phyloP scores from a whole-genome alignment of 2,888 invertebrate species.

The Polia nebulosa region DNA sequence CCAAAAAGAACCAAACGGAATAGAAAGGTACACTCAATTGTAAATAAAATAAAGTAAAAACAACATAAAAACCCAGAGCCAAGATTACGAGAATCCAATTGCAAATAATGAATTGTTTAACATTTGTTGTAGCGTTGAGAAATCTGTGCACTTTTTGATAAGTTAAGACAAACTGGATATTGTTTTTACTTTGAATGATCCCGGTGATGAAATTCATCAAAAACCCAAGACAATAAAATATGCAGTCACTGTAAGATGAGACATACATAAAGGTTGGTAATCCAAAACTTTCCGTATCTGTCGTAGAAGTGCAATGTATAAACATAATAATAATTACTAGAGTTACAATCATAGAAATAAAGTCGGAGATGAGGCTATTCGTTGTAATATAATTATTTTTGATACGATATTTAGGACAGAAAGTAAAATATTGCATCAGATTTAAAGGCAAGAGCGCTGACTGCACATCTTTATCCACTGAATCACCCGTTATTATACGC shows the following conservation, averaged over 20 bases:
- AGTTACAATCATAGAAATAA: no score
- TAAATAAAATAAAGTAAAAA: neutral
- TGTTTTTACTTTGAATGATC: constrained; percentile 3
- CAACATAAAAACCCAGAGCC: neutral
- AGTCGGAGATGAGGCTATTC: neutral
- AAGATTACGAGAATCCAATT: constrained; percentile 36
- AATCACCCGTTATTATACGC: neutral
- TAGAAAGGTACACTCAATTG: neutral
- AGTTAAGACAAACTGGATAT: constrained; percentile 9
- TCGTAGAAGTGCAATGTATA: neutral
- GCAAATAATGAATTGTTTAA: constrained; percentile 3
- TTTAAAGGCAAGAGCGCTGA: constrained; percentile 11
- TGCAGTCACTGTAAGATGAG: no score
- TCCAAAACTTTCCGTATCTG: accelerated
- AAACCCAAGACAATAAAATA: constrained; percentile 9
- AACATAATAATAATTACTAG: no score
- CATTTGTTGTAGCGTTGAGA: constrained; percentile 3
- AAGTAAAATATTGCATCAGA: no score
- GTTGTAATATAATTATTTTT: constrained; percentile 7
- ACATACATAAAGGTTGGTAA: neutral
- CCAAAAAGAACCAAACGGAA: neutral
- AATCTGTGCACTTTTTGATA: constrained; percentile 38
- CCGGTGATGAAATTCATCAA: constrained; percentile 1
- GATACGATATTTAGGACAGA: constrained; percentile 19
- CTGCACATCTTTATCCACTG: constrained; percentile 19